Percentiles rank a stretch among this genome's conserved stretches.
Conservation (phyloP, 2,888 invertebrate species). For the Coelopa pilipes region DNA sequence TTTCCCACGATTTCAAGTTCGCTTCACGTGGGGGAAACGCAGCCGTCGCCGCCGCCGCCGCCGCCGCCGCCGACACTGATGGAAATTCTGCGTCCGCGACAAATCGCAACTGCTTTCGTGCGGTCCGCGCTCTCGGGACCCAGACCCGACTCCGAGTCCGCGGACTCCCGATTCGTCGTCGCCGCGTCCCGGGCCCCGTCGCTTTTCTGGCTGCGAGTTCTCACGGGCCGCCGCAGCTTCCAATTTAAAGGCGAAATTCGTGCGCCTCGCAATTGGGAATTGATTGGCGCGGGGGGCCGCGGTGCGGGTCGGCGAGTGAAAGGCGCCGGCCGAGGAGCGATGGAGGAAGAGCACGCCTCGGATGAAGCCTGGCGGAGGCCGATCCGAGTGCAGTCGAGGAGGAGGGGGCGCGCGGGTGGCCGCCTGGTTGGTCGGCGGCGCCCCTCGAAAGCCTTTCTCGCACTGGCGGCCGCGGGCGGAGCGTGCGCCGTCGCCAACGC, state of each 20-base stretch:
- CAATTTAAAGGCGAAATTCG: constrained; percentile 5
- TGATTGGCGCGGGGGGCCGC: constrained; percentile 6
- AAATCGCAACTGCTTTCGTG: neutral
- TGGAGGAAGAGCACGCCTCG: no score
- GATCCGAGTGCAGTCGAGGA: no score
- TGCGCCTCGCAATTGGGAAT: constrained; percentile 23
- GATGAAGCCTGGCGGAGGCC: no score
- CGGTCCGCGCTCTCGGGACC: no score
- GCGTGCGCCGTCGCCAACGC: neutral
- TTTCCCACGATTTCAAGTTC: constrained; percentile 46
- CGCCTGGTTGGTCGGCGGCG: neutral
- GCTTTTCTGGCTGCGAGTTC: no score
- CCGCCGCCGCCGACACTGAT: neutral
- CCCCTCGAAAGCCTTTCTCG: constrained; percentile 15
- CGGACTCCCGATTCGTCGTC: no score
- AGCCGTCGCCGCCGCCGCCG: no score
- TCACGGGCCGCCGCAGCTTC: neutral
- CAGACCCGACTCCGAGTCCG: no score
- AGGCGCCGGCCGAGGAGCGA: no score
- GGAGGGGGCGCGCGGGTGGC: no score
- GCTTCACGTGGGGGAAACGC: constrained; percentile 27
- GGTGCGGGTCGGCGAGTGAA: no score
- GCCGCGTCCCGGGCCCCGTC: no score
- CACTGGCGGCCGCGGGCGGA: neutral
- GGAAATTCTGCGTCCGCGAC: neutral